Conservation (phyloP, 2,888 invertebrate species). For the Drosophila setosimentum region DNA sequence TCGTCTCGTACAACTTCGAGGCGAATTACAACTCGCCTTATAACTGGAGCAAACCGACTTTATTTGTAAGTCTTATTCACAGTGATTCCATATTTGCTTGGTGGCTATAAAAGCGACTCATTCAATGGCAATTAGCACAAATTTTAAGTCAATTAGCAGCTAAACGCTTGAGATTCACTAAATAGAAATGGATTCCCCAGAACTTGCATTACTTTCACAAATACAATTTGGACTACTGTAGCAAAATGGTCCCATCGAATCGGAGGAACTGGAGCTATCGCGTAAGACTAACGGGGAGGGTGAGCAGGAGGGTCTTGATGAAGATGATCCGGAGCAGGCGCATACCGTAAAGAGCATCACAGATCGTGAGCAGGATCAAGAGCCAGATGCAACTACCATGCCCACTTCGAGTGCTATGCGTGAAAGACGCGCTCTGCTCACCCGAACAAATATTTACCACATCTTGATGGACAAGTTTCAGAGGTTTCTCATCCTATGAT, state of each 20-base stretch:
- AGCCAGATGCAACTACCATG: conserved; percentile 1
- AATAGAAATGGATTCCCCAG: conserved; percentile 10
- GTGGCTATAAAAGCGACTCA: conserved; percentile 49
- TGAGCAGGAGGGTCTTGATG: background rate
- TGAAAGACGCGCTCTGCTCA: conserved; percentile 57
- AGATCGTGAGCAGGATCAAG: conserved; percentile 8
- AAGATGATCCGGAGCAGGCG: background rate
- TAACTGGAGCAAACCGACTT: conserved; percentile 84
- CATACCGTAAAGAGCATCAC: conserved; percentile 1
- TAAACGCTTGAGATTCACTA: conserved; percentile 9
- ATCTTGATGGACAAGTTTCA: conserved; percentile 71
- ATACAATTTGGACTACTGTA: conserved; percentile 14
- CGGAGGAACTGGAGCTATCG: conserved; percentile 55
- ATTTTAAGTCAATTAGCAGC: conserved; percentile 64
- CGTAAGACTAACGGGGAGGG: conserved; percentile 40
- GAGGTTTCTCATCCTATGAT: conserved; percentile 46
- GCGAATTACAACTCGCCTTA: conserved; percentile 88
- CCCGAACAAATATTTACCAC: conserved; percentile 73
- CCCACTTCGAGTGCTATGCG: conserved; percentile 21
- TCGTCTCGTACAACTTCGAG: conserved; percentile 91
- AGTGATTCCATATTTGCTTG: background rate
- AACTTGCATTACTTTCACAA: conserved; percentile 20
- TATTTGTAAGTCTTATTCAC: conserved; percentile 73
- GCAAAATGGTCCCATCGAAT: conserved; percentile 74
- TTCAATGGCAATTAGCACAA: conserved; percentile 53